These are phyloP conservation scores for Potorous gilbertii DNA, from an alignment of 2,797 vertebrate species.

Conservation along the genomic window DNA sequence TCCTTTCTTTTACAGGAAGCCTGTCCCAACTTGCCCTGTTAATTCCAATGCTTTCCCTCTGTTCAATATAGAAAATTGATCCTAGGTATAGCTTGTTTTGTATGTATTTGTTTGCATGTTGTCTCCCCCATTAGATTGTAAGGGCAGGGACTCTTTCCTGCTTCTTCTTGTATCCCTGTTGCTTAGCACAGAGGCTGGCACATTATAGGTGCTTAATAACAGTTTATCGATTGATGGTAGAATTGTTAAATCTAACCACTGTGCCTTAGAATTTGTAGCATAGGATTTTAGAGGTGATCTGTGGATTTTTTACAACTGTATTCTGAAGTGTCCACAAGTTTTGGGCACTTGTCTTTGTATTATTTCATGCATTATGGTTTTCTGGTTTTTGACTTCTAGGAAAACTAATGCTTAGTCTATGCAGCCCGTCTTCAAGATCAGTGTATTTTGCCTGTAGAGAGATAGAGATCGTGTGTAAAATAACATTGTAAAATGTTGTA, in stretches of 20 bases:
- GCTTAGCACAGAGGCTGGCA: background rate
- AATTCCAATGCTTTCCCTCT: background rate
- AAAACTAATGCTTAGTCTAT: background rate
- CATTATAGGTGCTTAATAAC: background rate
- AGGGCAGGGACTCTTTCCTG: background rate
- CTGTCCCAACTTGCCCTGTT: background rate
- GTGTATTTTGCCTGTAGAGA: background rate
- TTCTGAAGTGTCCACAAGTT: background rate
- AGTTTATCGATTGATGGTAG: background rate
- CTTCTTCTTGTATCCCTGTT: background rate
- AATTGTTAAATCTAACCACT: background rate
- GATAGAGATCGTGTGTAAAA: background rate
- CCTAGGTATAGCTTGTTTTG: background rate
- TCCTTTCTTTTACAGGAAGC: background rate
- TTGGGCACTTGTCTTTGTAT: background rate
- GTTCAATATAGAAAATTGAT: background rate
- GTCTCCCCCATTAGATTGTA: background rate
- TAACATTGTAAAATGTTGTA: too few relatives aligned
- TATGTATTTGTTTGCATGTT: background rate
- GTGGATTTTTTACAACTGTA: background rate
- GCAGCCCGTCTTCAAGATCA: background rate
- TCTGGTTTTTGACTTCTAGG: background rate
- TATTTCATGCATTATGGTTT: background rate
- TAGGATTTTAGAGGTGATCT: background rate
- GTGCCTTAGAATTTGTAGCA: background rate